Evolutionary conservation across 2,888 invertebrate species (phyloP), one percentile per base, ranked within the genome.

Genomic region (Chaitophorus viminalis): DNA sequence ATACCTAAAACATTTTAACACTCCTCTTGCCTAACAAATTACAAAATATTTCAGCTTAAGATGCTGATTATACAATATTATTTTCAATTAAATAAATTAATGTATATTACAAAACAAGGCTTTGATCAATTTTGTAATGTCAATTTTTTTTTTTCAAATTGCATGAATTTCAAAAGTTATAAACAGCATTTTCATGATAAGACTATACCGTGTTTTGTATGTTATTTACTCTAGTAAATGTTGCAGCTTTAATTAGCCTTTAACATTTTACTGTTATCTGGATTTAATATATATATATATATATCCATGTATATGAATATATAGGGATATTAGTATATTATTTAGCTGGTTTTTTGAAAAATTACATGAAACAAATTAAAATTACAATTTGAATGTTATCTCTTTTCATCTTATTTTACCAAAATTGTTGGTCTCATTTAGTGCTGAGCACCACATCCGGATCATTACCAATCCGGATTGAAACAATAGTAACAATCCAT

Each of bases 101-200:
- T 52, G 52, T 52, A 17, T 46, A 3, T 46, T 46, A 46, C 46
- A 46, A 46, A 46, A 46, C 46, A 46, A 46, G 46, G 14, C 14
- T 46, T 1, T 14, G 14, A 14, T 46, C 46, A 14, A 46, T 46
- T 46, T 14, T 46, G 2, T 46, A 14, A 14, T 39, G 3, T 14
- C 14, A 33, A 54, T 14, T 33, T 78, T 5, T 8, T n/a, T 78
- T 60, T 21, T 65, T 18, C 29, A 79, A 39, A 25, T 31, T 29
- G 36, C 39, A 36, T 79, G 29, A 54, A 78, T 78, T 78, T 31
- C 52, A 54, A 54, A 54, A 31, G 11, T 11, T 78, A 25, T 65
- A 68, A 79, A 79, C 33, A 79, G 33, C 65, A 5, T 36, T 18
- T 79, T 68, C 18, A 29, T 9, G n/a, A 79, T 79, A 79, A 79